Evolutionary conservation across 1,140 invertebrate genomes (phyloP), one percentile per base, ranked within the genome.

Genomic region (Leptopilina clavipes): DNA sequence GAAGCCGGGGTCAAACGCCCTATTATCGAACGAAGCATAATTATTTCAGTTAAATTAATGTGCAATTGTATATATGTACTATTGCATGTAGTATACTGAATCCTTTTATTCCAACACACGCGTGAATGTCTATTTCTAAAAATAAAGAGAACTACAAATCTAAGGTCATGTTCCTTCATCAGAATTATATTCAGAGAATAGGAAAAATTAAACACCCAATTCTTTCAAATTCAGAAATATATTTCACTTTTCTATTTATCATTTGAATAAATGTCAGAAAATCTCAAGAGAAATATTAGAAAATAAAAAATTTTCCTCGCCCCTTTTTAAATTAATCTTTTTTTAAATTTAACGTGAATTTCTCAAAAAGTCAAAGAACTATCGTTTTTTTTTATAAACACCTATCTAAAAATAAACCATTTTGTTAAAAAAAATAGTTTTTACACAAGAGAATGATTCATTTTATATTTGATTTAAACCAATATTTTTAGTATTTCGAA

Each of bases 1-100:
- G 73, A 74, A 74, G 74, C 40, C 70, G 73, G 74, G 73, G 76
- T 78, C 76, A 75, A 78, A 72, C 70, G 76, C 73, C 76, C 44
- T 31, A 75, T 78, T 72, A 75, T 78, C 76, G 22, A 25, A 65
- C 59, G 11, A 31, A 65, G 19, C 59, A 19, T 31, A 65, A 65
- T 65, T 22, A 37, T 65, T 65, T 22, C 22, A 65, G 22, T 65
- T 65, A n/a, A 65, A 65, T 65, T 65, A 25, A 65, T 65, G 59
- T 65, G 59, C 31, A 65, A 65, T 65, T 65, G 22, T 65, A 65
- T 10, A 54, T 54, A 19, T 17, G 17, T 65, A 65, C 59, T 31
- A 31, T 65, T 65, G 59, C 25, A 31, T 65, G 25, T 65, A 22
- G 9, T 40, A 8, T 40, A 25, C 25, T 65, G 59, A n/a, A 19